Evolutionary conservation across 2,888 invertebrate genomes (phyloP), one percentile per base, ranked within the genome.

Genomic region (Phasia obesa): DNA sequence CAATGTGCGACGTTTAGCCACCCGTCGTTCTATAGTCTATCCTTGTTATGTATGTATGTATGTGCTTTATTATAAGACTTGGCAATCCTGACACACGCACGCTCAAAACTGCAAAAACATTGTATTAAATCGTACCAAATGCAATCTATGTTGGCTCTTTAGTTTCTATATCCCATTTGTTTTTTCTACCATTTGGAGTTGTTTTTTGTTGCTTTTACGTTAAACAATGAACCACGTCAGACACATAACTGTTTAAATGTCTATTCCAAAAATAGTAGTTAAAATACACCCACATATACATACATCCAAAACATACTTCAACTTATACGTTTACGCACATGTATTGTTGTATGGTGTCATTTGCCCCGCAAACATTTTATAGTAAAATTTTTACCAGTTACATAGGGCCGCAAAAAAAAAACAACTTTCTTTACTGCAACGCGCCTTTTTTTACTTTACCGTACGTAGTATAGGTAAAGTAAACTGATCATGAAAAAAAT

Each of bases 141-240:
- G 55, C 67, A 73, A 62, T 77, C 25, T 44, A 25, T 70, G 44
- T 77, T 77, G 60, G 17, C 60, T 74, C 13, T 31, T 64, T 59
- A 17, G 35, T 35, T 35, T 35, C 35, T 35, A 35, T 35, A n/a
- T 35, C 35, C 21, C 31, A 55, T 13, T 74, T 55, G 17, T 21
- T 65, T 47, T 57, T 27, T 4, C 27, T 35, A 31, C 15, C 49
- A 35, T 42, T 62, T 53, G 11, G 7, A n/a, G 51, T 38, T 7
- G 11, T 19, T 59, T 55, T 49, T 27, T 25, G n/a, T 69, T 69
- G 13, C 47, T 35, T 21, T 64, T 59, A n/a, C 44, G 15, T 3
- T 15, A 62, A 53, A 19, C 35, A 62, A 53, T 21, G 38, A 69
- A 55, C 23, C 25, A 62, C 31, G 35, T 53, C 62, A 69, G 77